A percentile compares a stretch with the other conserved stretches of the same genome.
Conservation (phyloP, 2,113 vertebrate species). For the Pteruthius melanotis region DNA sequence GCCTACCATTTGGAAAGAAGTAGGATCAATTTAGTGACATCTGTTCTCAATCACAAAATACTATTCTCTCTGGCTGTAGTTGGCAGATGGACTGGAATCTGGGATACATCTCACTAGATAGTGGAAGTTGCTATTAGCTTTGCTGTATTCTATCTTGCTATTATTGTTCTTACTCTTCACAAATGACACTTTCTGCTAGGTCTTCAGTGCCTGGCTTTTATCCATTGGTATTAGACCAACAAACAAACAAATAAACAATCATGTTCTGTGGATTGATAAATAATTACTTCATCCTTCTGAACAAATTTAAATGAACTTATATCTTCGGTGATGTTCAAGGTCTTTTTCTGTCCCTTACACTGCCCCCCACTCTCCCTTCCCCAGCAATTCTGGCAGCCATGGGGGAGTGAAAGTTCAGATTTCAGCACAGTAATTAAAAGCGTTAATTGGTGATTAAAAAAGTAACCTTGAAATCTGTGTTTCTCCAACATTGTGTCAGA, state of each 20-base stretch:
- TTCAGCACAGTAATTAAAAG: constrained; percentile 55
- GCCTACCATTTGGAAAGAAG: not conserved
- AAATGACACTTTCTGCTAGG: not conserved
- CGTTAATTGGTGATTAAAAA: constrained; percentile 64
- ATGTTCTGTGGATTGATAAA: not conserved
- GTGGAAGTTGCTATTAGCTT: not conserved
- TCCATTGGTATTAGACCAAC: not conserved
- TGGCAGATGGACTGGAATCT: not conserved
- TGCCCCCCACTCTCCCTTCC: rapidly evolving
- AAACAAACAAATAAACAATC: not conserved
- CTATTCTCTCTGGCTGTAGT: not conserved
- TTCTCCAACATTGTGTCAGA: not conserved
- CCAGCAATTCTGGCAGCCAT: not conserved
- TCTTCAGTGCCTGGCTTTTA: not conserved
- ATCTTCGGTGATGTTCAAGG: constrained; percentile 44
- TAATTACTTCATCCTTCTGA: not conserved
- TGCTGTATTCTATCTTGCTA: not conserved
- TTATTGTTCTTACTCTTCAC: not conserved
- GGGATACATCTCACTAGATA: not conserved
- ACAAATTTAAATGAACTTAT: constrained; percentile 37
- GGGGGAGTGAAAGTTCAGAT: not conserved
- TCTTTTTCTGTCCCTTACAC: not conserved
- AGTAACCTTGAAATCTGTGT: constrained; percentile 16
- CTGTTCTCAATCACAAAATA: not conserved
- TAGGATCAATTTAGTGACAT: not conserved